Percentiles rank a stretch among this genome's conserved stretches.
Evolutionary conservation across 2,888 invertebrate species (phyloP).

Genomic region (Nemapogon koenigi): DNA sequence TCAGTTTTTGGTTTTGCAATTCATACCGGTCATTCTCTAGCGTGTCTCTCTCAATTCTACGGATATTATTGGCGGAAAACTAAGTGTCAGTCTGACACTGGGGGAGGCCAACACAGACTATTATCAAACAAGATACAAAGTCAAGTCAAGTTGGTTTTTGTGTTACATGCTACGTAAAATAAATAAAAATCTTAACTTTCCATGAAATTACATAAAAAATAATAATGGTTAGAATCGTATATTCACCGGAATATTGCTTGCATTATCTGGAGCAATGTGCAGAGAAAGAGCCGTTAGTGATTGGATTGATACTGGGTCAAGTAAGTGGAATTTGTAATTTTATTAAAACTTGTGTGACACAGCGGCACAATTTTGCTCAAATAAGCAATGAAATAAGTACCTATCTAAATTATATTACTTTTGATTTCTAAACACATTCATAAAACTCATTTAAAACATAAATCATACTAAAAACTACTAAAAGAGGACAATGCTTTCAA

Average conservation of each 20-base stretch:
- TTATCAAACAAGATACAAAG: no score
- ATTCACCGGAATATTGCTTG: slow-evolving; percentile 72
- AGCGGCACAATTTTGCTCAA: slow-evolving; percentile 4
- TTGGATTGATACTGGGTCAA: slow-evolving; percentile 83
- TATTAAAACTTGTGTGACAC: slow-evolving; percentile 4
- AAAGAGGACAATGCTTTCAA: not conserved
- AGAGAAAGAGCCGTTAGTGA: slow-evolving; percentile 67
- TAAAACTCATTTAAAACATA: not conserved
- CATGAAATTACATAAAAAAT: no score
- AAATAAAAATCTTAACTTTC: no score
- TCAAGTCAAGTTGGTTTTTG: no score
- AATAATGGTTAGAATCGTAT: slow-evolving; percentile 72
- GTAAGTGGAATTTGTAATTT: slow-evolving; percentile 42
- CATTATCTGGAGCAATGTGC: slow-evolving; percentile 72
- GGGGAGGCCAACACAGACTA: no score
- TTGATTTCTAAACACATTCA: slow-evolving; percentile 1
- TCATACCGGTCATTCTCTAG: no score
- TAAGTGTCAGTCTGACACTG: no score
- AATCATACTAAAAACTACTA: slow-evolving; percentile 4
- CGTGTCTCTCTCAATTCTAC: no score
- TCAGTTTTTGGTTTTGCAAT: no score
- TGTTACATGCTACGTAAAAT: no score
- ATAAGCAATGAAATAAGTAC: no score
- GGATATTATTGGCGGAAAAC: no score
- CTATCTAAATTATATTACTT: slow-evolving; percentile 10